Evolutionary conservation across 2,797 vertebrate genomes (phyloP), one percentile per base, ranked within the genome.

Genomic region (Sebastes umbrosus): DNA sequence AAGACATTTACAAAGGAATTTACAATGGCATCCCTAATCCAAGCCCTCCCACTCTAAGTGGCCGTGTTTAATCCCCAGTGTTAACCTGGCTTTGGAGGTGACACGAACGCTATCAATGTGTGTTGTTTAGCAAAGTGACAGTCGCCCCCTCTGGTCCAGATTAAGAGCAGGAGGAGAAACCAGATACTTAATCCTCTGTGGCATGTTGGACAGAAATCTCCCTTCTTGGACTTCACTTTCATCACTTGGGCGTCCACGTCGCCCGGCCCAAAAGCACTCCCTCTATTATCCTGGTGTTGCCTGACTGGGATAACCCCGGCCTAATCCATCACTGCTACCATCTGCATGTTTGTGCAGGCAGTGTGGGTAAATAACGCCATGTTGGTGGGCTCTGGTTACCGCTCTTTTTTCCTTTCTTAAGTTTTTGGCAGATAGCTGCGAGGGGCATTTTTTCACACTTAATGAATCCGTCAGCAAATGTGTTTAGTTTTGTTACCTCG

Each of bases 261-360:
- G 58, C 76, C 71, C 32, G 52, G 79, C 57, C 86, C 82, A 75
- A 90, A 87, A 89, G 82, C 89, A 86, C 90, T 90, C 87, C 54
- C 82, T 92, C 92, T 90, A 73, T 93, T 94, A 90, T 89, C 86
- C 25, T 43, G 24, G 71, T 32, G 75, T 82, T 89, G 84, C 81
- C 91, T 90, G 87, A 90, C 93, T 80, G 76, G 89, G 85, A 79
- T 93, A 90, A 93, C 90, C 90, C 81, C 59, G 10, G 78, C 76
- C 93, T 94, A 94, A 95, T 96, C 94, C 93, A 94, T 96, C 95
- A 95, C 89, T 89, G 93, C 84, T 88, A 86, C 84, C 87, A 85
- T 90, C 89, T 86, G 89, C 91, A 82, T 91, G 95, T 96, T 94
- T 94, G 94, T 90, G 92, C 94, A 95, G 92, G 93, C 92, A 65